Evolutionary conservation across 2,113 vertebrate genomes (phyloP), one percentile per base, ranked within the genome.

Genomic region (Myotis yumanensis): DNA sequence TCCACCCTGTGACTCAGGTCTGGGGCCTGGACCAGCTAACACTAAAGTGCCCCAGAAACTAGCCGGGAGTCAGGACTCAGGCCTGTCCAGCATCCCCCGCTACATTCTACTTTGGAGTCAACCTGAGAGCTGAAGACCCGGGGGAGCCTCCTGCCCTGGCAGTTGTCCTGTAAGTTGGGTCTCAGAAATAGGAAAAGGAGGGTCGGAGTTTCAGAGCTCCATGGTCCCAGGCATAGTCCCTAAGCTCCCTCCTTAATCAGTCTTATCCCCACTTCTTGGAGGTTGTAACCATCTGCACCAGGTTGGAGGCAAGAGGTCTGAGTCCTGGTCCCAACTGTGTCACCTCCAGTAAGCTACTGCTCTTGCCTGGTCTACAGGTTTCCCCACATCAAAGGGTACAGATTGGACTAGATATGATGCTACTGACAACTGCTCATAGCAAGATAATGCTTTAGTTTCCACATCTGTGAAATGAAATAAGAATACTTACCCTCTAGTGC

Each of bases 1-100:
- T 96, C 96, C 93, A 96, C 96, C 72, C 96, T 96, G 89, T 95
- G 25, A 84, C 97, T 98, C 97, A 97, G 83, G 91, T 89, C 1
- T 5, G 80, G 81, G 96, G 96, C 83, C 92, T 80, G 90, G 76
- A 94, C 71, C 93, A 88, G 90, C 86, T 79, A 73, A 94, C 43
- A 3, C 73, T 83, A 72, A 94, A 0, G 0, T 11, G 32, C 71
- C 72, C 90, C 48, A 90, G 86, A 16, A 22, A 87, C 66, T 51
- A 57, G 40, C 66, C 18, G 18, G 20, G 20, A 90, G 62, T 40
- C 18, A n/a, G 48, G 66, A 43, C 11, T 80, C 69, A 35, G 62
- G 54, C 54, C 91, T 54, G 28, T 23, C 52, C 8, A 12, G 30
- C 32, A 48, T 30, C 23, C 25, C 28, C 25, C 1, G 7, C 64